Base-by-base conservation (phyloP, 2,888 invertebrate genomes). In the Dasypogon diadema region DNA sequence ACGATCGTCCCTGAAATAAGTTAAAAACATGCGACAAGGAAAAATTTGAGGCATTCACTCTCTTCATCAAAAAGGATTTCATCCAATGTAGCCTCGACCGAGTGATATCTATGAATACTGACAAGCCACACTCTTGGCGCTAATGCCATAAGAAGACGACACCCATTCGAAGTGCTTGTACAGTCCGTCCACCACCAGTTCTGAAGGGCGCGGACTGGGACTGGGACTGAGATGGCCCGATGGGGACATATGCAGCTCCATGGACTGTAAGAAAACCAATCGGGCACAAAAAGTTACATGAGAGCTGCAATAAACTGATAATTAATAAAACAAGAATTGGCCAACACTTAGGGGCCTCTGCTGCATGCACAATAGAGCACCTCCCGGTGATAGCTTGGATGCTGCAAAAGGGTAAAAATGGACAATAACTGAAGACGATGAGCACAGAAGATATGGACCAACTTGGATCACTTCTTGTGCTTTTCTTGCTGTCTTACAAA, bases 281-380 rank as follows among this genome's bases (percentile, higher is more conserved):
- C 16, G 54, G 16, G 12, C 18, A 54, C 70, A 70, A 70, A 70
- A 70, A 75, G 76, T 34, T 75, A 75, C 70, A 63, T 77, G 77
- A 58, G 77, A 60, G 76, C 77, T 75, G 79, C 79, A 81, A 82
- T 82, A 82, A 81, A 82, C 82, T 81, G 82, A 82, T 82, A 82
- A 82, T 82, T 82, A 82, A 82, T 82, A 82, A 82, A 81, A 82
- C 82, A 82, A 81, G 81, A 80, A 81, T 79, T 82, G 82, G 80
- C 80, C 81, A 80, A 82, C 82, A 82, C 82, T 82, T 82, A 79
- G 79, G 73, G 76, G 76, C 77, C 79, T 76, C 80, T 81, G 80
- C 79, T 79, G 78, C 78, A 79, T 80, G 81, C 80, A 82, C 82
- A 81, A 81, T 81, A 80, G 81, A 77, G 78, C 78, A 77, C 75